Percentiles rank a stretch among this genome's conserved stretches.
These are phyloP conservation scores for Manis pentadactyla DNA, from an alignment of 2,797 vertebrate genomes.

Conservation along the genomic window DNA sequence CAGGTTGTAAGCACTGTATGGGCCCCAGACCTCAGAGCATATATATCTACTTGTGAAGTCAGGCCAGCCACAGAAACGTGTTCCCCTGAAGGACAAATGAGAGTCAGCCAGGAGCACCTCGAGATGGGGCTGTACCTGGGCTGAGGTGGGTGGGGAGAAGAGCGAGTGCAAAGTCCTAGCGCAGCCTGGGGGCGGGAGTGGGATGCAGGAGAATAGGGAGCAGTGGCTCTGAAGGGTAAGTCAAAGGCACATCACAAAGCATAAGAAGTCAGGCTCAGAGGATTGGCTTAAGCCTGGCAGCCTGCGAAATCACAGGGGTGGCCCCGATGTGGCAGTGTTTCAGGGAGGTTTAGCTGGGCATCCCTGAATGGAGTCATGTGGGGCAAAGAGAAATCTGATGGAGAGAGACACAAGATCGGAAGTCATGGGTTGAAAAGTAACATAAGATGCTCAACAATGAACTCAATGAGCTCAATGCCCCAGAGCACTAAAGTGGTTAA, in stretches of 20 bases:
- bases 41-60: neutral
- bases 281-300: neutral
- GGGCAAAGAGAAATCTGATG: neutral
- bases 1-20: too few species aligned
- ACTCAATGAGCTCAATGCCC: neutral
- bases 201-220: neutral
- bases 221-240: neutral
- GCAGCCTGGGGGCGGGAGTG: neutral
- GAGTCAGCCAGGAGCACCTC: neutral
- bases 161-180: neutral
- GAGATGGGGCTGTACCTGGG: neutral
- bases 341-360: neutral
- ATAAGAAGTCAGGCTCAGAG: neutral
- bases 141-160: neutral
- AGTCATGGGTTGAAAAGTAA: neutral
- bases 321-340: rapidly evolving
- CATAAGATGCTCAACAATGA: neutral
- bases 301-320: neutral
- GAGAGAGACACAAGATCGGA: neutral
- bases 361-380: neutral
- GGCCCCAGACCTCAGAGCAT: neutral
- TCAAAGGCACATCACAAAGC: neutral
- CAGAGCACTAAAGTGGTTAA: neutral
- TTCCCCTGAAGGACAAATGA: neutral
- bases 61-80: neutral